These are phyloP conservation scores for Pristionchus exspectatus DNA, from an alignment of 2,888 invertebrate species.

Conservation along the genomic window DNA sequence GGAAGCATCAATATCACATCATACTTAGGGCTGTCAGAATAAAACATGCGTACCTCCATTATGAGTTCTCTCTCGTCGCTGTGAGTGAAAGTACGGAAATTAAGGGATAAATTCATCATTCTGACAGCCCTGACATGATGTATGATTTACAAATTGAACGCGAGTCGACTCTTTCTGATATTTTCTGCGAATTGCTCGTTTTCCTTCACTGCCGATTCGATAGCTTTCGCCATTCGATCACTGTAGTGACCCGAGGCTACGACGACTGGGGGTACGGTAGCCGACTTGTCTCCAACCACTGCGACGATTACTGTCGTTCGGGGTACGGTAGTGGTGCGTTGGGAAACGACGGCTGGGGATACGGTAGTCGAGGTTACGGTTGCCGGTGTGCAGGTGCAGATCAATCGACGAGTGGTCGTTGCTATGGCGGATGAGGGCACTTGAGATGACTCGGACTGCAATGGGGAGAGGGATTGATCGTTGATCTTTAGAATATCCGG, in stretches of 20 bases:
- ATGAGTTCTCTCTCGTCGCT: neutral
- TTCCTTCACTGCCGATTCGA: constrained; percentile 1
- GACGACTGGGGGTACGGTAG: neutral
- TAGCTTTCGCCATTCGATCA: constrained; percentile 13
- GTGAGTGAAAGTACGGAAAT: neutral
- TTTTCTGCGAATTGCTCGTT: constrained; percentile 9
- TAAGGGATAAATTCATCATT: neutral
- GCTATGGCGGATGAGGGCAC: neutral
- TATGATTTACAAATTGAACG: neutral
- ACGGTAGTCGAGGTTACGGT: neutral
- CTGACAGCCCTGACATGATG: neutral
- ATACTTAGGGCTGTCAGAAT: too few relatives aligned
- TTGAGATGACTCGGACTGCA: constrained; percentile 19
- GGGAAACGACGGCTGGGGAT: neutral
- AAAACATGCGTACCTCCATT: neutral
- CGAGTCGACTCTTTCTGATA: constrained; percentile 1
- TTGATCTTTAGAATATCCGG: neutral
- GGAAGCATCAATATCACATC: too few relatives aligned
- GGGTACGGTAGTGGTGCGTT: neutral
- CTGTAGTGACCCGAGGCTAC: neutral
- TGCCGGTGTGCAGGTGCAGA: neutral
- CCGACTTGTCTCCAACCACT: neutral
- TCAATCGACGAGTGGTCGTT: neutral
- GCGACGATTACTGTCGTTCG: neutral
- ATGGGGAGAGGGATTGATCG: neutral